phyloP scores from a whole-genome alignment of 1,140 invertebrate genomes.

The Andrena cerasifolii region DNA sequence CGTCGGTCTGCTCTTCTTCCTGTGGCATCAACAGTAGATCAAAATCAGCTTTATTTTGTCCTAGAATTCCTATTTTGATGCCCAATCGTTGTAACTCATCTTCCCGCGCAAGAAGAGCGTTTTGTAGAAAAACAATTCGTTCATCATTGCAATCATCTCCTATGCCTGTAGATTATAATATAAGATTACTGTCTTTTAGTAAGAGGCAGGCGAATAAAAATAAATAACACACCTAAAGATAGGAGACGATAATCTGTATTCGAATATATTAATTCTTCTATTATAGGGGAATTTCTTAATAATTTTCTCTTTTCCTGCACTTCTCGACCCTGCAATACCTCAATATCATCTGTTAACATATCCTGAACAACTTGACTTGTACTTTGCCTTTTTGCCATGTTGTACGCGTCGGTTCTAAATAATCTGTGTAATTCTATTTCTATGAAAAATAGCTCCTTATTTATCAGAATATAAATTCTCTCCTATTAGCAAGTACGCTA shows the following conservation, averaged over 20 bases:
- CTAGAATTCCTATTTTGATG: conserved; percentile 77
- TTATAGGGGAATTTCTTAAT: conserved; percentile 71
- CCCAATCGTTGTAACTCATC: conserved; percentile 64
- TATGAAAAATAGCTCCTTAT: conserved; percentile 60
- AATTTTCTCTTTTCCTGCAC: conserved; percentile 66
- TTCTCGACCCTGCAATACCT: conserved; percentile 71
- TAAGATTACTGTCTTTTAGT: neutral
- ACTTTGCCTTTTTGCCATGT: conserved; percentile 71
- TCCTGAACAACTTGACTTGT: conserved; percentile 44
- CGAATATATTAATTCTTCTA: conserved; percentile 67
- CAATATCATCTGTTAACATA: conserved; percentile 69
- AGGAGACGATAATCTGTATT: conserved; percentile 72
- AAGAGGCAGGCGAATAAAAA: neutral
- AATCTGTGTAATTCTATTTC: conserved; percentile 85
- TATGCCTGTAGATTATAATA: conserved; percentile 50
- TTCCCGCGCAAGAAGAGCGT: conserved; percentile 72
- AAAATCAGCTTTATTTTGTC: conserved; percentile 70
- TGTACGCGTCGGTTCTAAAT: conserved; percentile 84
- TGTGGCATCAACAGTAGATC: conserved; percentile 69
- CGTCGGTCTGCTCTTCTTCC: conserved; percentile 12
- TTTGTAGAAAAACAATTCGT: conserved; percentile 71
- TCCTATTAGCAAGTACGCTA: no score
- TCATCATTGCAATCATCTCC: conserved; percentile 61
- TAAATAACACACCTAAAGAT: conserved; percentile 63
- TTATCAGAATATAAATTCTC: neutral